Conservation (phyloP, 2,113 vertebrate species). For the Sylvilagus bachmani region DNA sequence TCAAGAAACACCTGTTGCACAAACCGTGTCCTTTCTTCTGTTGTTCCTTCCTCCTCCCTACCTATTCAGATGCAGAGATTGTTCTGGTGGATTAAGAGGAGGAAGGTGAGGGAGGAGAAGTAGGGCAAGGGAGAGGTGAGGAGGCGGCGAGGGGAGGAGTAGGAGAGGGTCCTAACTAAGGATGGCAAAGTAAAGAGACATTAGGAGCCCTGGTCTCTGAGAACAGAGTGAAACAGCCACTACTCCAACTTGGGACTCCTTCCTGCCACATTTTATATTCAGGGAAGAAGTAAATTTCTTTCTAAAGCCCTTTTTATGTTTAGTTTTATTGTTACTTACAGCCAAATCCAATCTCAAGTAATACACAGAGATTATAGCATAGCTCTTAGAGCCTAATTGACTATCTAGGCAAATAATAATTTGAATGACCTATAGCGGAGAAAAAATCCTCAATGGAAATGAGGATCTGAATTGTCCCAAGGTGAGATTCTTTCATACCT, state of each 20-base stretch:
- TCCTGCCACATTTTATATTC: background rate
- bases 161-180: background rate
- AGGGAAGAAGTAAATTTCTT: background rate
- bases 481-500: background rate
- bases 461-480: background rate
- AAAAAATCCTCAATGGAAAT: slow-evolving; percentile 58
- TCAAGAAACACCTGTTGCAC: background rate
- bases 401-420: slow-evolving; percentile 47
- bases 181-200: background rate
- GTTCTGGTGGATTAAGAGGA: background rate
- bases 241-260: background rate
- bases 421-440: slow-evolving; percentile 34
- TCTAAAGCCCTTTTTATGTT: slow-evolving; percentile 15
- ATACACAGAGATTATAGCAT: slow-evolving; percentile 41
- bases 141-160: too few species aligned
- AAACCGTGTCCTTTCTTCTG: background rate
- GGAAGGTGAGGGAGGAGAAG: too few species aligned
- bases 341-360: slow-evolving; percentile 43
- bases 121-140: too few species aligned
- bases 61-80: background rate
- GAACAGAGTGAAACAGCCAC: background rate
- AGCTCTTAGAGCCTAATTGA: slow-evolving; percentile 36
- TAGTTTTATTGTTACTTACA: slow-evolving; percentile 53
- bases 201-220: background rate
- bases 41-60: background rate